Evolutionary conservation across 1,140 invertebrate genomes (phyloP).

Genomic region (Macrostomum lignano): DNA sequence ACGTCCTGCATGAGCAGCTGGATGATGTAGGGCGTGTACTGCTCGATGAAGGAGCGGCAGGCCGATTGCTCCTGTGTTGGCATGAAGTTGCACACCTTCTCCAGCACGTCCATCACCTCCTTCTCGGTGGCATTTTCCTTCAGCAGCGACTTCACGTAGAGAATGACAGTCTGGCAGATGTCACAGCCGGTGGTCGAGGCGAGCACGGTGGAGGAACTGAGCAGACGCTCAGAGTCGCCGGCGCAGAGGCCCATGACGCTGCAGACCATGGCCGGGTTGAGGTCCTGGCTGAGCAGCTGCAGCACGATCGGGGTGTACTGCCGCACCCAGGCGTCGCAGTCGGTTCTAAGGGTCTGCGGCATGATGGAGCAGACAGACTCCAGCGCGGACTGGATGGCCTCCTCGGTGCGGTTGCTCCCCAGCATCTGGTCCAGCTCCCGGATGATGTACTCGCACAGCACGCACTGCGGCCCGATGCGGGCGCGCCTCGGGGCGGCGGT

Average conservation of each 20-base stretch:
- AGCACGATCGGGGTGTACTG: slow-evolving; percentile 47
- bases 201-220: slow-evolving; percentile 3
- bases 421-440: slow-evolving; percentile 38
- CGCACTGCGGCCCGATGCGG: too few species aligned
- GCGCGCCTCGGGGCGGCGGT: slow-evolving; percentile 20
- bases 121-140: slow-evolving; percentile 8
- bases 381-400: slow-evolving; percentile 42
- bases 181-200: slow-evolving; percentile 7
- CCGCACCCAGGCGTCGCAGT: slow-evolving; percentile 48
- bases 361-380: slow-evolving; percentile 40
- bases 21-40: slow-evolving; percentile 37
- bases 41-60: slow-evolving; percentile 28
- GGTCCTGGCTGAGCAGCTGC: slow-evolving; percentile 36
- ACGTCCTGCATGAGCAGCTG: slow-evolving; percentile 31
- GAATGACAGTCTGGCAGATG: slow-evolving; percentile 8
- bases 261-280: slow-evolving; percentile 45
- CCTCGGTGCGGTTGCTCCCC: slow-evolving; percentile 37
- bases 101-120: slow-evolving; percentile 4
- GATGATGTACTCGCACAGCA: slow-evolving; percentile 43
- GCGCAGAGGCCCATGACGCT: slow-evolving; percentile 37
- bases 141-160: slow-evolving; percentile 8
- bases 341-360: slow-evolving; percentile 35
- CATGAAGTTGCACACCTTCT: slow-evolving; percentile 9
- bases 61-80: slow-evolving; percentile 6
- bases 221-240: slow-evolving; percentile 6